Evolutionary conservation across 1,140 invertebrate genomes (phyloP).

Genomic region (roundworm (Caenorhabditis elegans)): WBcel235 BX284605.5:5968501-5969000

Average conservation of each 20-base stretch:
- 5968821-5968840: not conserved
- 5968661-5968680: too few species aligned
- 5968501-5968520: conserved; percentile 55
- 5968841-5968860: conserved; percentile 49
- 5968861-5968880: conserved; percentile 37
- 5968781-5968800: conserved; percentile 48
- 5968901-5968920: not conserved
- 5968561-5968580: conserved; percentile 62
- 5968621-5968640: not conserved
- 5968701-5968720: conserved; percentile 57
- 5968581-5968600: conserved; percentile 54
- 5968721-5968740: conserved; percentile 48
- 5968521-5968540: conserved; percentile 62
- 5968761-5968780: conserved; percentile 53
- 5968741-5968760: conserved; percentile 56
- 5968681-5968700: too few species aligned
- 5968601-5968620: too few species aligned
- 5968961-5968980: not conserved
- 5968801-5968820: not conserved
- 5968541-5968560: conserved; percentile 62
- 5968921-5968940: not conserved
- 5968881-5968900: conserved; percentile 28
- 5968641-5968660: too few species aligned
- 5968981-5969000: conserved; percentile 47
- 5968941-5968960: not conserved